These are phyloP conservation scores for Cryptocheilus praepositus DNA, from an alignment of 2,888 invertebrate species.

Conservation along the genomic window DNA sequence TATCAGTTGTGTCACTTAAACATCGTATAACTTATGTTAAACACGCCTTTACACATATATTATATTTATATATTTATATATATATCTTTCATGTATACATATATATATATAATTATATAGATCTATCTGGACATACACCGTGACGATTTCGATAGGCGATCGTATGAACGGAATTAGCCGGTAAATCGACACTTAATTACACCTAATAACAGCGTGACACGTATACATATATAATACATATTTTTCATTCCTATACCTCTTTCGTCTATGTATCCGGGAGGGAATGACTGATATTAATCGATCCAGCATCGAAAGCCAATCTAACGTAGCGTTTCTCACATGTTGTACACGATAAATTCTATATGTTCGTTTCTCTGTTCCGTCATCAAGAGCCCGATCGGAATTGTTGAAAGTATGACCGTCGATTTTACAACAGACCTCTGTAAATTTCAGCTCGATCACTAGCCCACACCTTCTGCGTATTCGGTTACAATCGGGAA, in stretches of 20 bases:
- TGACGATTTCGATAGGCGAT: constrained; percentile 11
- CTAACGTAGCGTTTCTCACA: constrained; percentile 21
- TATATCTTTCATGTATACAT: no score
- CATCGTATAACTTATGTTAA: constrained; percentile 14
- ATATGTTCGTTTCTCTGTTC: constrained; percentile 22
- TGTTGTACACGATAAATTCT: no score
- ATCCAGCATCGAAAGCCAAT: constrained; percentile 8
- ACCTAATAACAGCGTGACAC: constrained; percentile 23
- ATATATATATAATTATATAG: no score
- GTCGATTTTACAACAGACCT: no score
- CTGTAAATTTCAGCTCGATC: no score
- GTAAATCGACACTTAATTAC: constrained; percentile 20
- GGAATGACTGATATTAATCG: constrained; percentile 27
- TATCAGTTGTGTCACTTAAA: constrained; percentile 9
- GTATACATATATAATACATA: constrained; percentile 36
- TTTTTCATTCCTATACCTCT: constrained; percentile 8
- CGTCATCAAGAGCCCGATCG: background rate
- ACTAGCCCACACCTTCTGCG: no score
- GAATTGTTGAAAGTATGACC: background rate
- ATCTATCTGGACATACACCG: constrained; percentile 9
- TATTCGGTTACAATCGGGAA: no score
- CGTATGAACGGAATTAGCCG: constrained; percentile 11
- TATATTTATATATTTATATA: background rate
- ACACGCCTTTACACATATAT: constrained; percentile 28
- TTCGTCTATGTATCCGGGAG: constrained; percentile 22